Evolutionary conservation across 2,113 vertebrate genomes (phyloP).

Genomic region (Boulengeromyrus knoepffleri): DNA sequence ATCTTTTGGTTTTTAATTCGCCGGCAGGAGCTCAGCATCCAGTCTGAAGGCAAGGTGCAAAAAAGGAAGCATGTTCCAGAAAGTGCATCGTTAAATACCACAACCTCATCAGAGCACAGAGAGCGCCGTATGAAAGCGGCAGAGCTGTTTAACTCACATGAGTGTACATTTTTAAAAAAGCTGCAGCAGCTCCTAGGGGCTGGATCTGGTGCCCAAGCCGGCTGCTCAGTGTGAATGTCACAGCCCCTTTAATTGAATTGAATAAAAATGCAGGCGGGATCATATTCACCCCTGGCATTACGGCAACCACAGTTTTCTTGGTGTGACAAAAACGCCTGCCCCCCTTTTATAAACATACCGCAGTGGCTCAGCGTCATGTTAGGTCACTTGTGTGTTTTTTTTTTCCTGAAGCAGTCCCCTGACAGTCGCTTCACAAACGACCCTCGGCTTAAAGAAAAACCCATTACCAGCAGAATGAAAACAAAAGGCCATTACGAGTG

Average conservation of each 20-base stretch:
- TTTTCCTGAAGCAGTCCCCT: slow-evolving; percentile 45
- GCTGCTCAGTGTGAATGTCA: background rate
- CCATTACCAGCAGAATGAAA: slow-evolving; percentile 37
- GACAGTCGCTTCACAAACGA: slow-evolving; percentile 67
- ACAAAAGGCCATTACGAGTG: slow-evolving; percentile 12
- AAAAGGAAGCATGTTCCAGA: background rate
- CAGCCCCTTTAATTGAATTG: background rate
- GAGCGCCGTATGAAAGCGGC: background rate
- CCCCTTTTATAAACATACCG: background rate
- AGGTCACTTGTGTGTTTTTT: slow-evolving; percentile 48
- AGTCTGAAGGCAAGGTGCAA: background rate
- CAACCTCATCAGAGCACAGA: background rate
- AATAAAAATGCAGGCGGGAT: background rate
- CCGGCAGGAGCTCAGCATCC: background rate
- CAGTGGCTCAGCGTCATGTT: slow-evolving; percentile 47
- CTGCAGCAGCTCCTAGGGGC: background rate
- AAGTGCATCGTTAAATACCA: background rate
- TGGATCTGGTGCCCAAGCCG: background rate
- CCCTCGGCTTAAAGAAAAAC: slow-evolving; percentile 42
- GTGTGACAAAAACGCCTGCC: slow-evolving; percentile 21
- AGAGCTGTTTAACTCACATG: background rate
- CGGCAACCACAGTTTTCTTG: background rate
- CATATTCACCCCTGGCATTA: background rate
- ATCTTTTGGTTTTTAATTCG: slow-evolving; percentile 54
- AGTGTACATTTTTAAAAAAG: background rate